A percentile compares a stretch with the other conserved stretches of the same genome.
Evolutionary conservation across 2,797 vertebrate genomes (phyloP).

Genomic region (Molossus alvarezi): DNA sequence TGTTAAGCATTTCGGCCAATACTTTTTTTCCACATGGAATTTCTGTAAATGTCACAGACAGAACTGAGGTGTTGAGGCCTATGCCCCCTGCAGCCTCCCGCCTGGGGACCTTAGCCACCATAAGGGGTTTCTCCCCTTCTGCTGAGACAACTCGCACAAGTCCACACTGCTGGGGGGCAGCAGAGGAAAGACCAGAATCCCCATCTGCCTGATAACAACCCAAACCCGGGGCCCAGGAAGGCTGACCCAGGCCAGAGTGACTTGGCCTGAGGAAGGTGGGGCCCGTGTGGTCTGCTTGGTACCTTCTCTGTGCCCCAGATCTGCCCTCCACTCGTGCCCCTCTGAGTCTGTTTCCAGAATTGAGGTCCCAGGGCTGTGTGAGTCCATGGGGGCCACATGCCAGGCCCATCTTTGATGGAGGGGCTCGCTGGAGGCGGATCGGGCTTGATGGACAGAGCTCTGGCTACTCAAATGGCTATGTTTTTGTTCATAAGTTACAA

Average conservation of each 20-base stretch:
- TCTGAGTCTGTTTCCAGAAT: slow-evolving; percentile 61
- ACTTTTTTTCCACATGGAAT: neutral
- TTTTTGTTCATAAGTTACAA: slow-evolving; percentile 75
- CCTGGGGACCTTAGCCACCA: neutral
- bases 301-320: neutral
- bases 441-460: slow-evolving; percentile 79
- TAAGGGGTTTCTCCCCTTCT: neutral
- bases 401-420: slow-evolving; percentile 60
- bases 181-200: neutral
- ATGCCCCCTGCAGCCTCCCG: neutral
- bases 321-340: neutral
- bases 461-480: slow-evolving; percentile 59
- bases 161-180: neutral
- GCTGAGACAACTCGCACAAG: too few species aligned
- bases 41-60: neutral
- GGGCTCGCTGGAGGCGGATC: slow-evolving; percentile 38
- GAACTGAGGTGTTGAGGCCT: neutral
- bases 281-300: accelerated
- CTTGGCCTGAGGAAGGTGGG: neutral
- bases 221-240: accelerated
- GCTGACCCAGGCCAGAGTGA: too few species aligned
- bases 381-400: neutral
- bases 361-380: accelerated
- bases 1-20: neutral
- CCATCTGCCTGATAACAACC: neutral